These are phyloP conservation scores for Lepidurus couesii DNA, from an alignment of 1,140 invertebrate genomes.

Conservation along the genomic window DNA sequence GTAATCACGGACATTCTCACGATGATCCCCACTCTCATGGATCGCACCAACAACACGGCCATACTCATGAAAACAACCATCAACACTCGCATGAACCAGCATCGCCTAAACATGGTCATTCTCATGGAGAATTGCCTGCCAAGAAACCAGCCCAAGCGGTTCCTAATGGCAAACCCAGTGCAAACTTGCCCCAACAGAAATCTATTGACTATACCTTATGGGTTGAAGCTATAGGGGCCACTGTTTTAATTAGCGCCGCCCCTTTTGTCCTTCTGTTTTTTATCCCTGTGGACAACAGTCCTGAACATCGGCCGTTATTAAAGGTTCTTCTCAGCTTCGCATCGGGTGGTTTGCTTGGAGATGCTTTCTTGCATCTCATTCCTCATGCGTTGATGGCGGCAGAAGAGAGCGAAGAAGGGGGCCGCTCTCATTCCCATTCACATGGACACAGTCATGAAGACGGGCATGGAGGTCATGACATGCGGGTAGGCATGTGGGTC, in stretches of 20 bases:
- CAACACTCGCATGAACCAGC: conserved; percentile 38
- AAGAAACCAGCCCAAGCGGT: conserved; percentile 29
- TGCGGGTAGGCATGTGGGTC: conserved; percentile 82
- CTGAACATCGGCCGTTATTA: conserved; percentile 72
- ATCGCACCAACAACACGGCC: conserved; percentile 44
- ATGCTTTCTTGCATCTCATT: conserved; percentile 94
- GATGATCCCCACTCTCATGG: conserved; percentile 40
- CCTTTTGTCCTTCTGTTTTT: conserved; percentile 91
- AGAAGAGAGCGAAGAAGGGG: conserved; percentile 40
- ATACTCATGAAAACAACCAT: conserved; percentile 39
- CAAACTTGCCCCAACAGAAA: conserved; percentile 36
- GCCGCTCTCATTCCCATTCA: conserved; percentile 49
- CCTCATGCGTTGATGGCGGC: conserved; percentile 77
- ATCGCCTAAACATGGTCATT: conserved; percentile 31
- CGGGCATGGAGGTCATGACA: conserved; percentile 59
- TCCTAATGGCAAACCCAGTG: conserved; percentile 33
- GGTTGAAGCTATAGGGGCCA: conserved; percentile 78
- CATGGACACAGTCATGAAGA: conserved; percentile 43
- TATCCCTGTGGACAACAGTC: conserved; percentile 83
- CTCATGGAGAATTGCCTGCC: conserved; percentile 28
- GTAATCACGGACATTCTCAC: conserved; percentile 35
- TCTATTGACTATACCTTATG: conserved; percentile 54
- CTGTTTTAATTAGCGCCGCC: conserved; percentile 84
- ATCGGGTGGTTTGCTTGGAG: conserved; percentile 83
- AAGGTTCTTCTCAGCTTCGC: conserved; percentile 90